These are phyloP conservation scores for Cavia porcellus DNA, from an alignment of 2,113 vertebrate genomes.

Conservation along the genomic window DNA sequence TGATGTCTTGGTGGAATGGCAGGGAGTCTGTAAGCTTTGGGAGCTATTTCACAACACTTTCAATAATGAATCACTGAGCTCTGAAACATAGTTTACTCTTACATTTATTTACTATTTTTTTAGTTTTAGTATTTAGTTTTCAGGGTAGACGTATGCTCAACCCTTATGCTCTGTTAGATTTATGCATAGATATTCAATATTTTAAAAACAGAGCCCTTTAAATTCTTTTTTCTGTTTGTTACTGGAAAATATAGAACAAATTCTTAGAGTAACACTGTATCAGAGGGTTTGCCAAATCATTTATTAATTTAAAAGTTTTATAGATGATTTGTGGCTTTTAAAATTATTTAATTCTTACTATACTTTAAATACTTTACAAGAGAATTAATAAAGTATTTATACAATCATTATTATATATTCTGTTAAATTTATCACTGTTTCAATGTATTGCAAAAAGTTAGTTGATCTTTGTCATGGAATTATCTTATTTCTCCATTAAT, in stretches of 20 bases:
- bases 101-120: neutral
- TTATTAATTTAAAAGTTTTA: neutral
- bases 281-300: neutral
- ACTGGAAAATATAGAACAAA: neutral
- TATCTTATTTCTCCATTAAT: no score
- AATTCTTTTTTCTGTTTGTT: neutral
- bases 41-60: neutral
- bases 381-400: neutral
- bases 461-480: no score
- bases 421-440: neutral
- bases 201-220: neutral
- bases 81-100: neutral
- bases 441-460: neutral
- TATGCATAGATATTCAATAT: neutral
- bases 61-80: neutral
- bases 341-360: slow-evolving; percentile 25
- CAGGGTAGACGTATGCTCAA: neutral
- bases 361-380: neutral
- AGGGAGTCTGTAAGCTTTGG: neutral
- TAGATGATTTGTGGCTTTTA: neutral
- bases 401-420: neutral
- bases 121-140: neutral
- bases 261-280: neutral
- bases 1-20: neutral
- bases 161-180: neutral